Evolutionary conservation across 2,888 invertebrate species (phyloP), one percentile per base, ranked within the genome.

Genomic region (Trilocha varians): DNA sequence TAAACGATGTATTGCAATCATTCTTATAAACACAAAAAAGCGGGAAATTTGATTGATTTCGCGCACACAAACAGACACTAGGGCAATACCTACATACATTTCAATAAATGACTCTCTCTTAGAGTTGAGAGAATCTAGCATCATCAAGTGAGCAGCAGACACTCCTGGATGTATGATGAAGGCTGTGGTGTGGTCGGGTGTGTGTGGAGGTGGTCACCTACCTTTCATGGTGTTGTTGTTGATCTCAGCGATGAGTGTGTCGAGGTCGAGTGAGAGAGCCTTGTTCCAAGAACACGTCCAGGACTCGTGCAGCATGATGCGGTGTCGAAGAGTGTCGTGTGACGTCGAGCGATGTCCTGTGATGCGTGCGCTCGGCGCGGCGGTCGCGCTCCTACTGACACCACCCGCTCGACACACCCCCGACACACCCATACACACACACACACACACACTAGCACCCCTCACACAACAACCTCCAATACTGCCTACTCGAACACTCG

Each of bases 181-280:
- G 14, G 18, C 38, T 18, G 14, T 32, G 16, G 15, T 33, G 9
- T 9, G 3, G 13, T 5, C 13, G 39, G 13, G 9, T 15, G 11
- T 13, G 32, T 2, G 15, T 3, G 9, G 13, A 13, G 5, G 15
- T 18, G 16, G 36, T 16, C 8, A 50, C 65, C 63, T 49, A 79
- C 82, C 80, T 73, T 79, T 78, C 16, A 63, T 42, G 47, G 61
- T 69, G 55, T 78, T 77, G 62, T 75, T 79, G 68, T 82, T 78
- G 47, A 82, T 78, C 49, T 84, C 83, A 0, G 72, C 71, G 40
- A 83, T 74, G 49, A 80, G 59, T 36, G 73, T 76, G 39, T 80
- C 82, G 50, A 83, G 52, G 52, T 78, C 79, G 62, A 62, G 65
- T 47, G 64, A 62, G 51, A 75, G 78, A 33, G 66, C 54, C 54